Base-by-base conservation (phyloP, 1,140 invertebrate genomes). In the Drosophila tsacasi region DNA sequence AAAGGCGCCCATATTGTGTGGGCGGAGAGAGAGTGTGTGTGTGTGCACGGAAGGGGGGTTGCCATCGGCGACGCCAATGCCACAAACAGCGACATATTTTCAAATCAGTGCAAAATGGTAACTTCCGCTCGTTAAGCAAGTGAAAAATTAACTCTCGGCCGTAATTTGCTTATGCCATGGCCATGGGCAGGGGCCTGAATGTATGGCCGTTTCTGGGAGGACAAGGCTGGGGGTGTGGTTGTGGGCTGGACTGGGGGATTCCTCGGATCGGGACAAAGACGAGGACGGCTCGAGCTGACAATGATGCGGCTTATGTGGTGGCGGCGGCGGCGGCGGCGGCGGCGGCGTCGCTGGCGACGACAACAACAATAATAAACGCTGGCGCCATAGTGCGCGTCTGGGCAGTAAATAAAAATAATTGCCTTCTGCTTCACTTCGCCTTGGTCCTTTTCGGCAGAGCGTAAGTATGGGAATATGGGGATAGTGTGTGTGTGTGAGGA, bases 111-210 rank as follows among this genome's bases (percentile, higher is more conserved):
- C 89, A 91, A 91, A 91, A 91, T 87, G 89, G 68, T 87, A 87
- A 91, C 89, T 91, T 91, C 89, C 89, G 89, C 85, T 84, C 89
- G 89, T 91, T 91, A 91, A 91, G 81, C 89, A 91, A 87, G 83
- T 91, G 89, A 91, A 91, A 91, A 91, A 91, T 91, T 91, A 91
- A 91, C 89, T 91, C 79, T 81, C 86, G 85, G 72, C 81, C 80
- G 84, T 87, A 87, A 87, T 87, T 87, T 87, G 84, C 84, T 84
- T 87, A 89, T 84, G 85, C 73, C 81, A 83, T 66, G 66, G 52
- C 32, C 52, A 55, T 37, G 32, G 52, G n/a, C 50, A 54, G 68
- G 49, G 49, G 49, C 23, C 21, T 61, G 52, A 61, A 59, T 76
- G 47, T 60, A 35, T 69, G 49, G 39, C 23, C 35, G 6, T 10